Evolutionary conservation across 1,140 invertebrate species (phyloP), one percentile per base, ranked within the genome.

Genomic region (Reticulitermes speratus): DNA sequence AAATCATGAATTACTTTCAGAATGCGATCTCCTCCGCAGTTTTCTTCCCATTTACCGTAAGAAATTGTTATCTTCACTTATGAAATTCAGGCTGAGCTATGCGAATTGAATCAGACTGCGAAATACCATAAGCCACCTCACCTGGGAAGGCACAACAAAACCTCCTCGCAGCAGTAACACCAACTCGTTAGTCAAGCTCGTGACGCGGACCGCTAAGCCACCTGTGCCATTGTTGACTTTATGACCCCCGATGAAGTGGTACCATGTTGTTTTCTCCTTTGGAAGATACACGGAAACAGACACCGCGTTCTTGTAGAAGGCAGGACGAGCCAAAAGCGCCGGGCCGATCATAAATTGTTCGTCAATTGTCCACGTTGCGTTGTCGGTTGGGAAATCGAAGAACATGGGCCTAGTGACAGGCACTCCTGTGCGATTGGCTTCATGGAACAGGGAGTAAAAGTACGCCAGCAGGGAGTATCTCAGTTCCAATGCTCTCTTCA

Each of bases 361-460:
- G 52, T 87, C 82, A 38, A 88, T 65, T n/a, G 30, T 45, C 52
- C 85, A 87, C 21, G 89, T 87, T 30, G 84, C 23, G 23, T 86
- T 87, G 69, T 89, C 89, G 9, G 14, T 8, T 48, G 88, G 88
- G 69, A 88, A 90, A 85, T 90, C 88, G 88, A 90, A 91, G 84
- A 92, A 91, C 11, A 93, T 86, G 25, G 92, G 91, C 85, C 91
- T 88, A 8, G 90, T 88, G 32, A 92, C 90, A 2, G 91, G 89
- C 6, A 86, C 83, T 7, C 91, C 92, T 44, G 88, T 86, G 0
- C 87, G 81, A 87, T 90, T 89, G 30, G 89, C 90, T 23, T 89
- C 82, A 83, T 90, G 90, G 81, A 92, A 90, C 23, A 90, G 87
- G 25, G 91, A 91, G 88, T 93, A 93, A 1, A 90, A 90, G 87